Percentiles rank a stretch among this genome's conserved stretches.
Conservation (phyloP, 2,113 vertebrate species). For the Grallaria varia region DNA sequence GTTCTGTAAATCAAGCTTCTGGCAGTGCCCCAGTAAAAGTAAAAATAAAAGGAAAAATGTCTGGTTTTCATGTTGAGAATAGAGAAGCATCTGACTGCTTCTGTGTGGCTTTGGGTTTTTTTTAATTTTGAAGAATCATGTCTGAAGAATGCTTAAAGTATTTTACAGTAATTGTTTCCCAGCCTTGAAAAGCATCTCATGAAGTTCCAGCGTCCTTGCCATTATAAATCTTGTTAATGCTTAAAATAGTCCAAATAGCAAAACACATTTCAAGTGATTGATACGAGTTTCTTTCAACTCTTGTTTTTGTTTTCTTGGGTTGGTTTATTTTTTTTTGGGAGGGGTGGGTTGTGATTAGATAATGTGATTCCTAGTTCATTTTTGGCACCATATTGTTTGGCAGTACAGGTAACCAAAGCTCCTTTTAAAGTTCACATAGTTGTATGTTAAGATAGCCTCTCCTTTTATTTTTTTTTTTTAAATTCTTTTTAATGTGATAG, state of each 20-base stretch:
- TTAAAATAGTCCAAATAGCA: neutral
- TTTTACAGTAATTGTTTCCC: neutral
- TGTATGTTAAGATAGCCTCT: neutral
- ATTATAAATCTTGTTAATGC: neutral
- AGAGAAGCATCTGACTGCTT: neutral
- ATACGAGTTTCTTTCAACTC: neutral
- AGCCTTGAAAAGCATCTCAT: neutral
- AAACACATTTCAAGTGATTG: constrained; percentile 4
- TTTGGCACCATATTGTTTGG: neutral
- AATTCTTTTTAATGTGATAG: neutral
- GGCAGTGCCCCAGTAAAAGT: neutral
- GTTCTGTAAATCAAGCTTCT: neutral
- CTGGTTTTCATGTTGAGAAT: neutral
- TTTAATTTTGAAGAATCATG: neutral
- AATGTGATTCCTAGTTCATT: neutral
- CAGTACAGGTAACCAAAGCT: neutral
- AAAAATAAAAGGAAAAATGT: neutral
- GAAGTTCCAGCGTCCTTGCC: neutral
- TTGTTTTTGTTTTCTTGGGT: neutral
- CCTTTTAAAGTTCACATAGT: neutral
- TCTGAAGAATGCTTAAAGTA: neutral
- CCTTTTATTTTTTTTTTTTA: neutral
- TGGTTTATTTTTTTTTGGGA: neutral
- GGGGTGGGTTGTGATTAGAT: neutral
- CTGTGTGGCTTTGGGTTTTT: neutral